phyloP scores from a whole-genome alignment of 1,140 invertebrate genomes.

The Drosophila lini region DNA sequence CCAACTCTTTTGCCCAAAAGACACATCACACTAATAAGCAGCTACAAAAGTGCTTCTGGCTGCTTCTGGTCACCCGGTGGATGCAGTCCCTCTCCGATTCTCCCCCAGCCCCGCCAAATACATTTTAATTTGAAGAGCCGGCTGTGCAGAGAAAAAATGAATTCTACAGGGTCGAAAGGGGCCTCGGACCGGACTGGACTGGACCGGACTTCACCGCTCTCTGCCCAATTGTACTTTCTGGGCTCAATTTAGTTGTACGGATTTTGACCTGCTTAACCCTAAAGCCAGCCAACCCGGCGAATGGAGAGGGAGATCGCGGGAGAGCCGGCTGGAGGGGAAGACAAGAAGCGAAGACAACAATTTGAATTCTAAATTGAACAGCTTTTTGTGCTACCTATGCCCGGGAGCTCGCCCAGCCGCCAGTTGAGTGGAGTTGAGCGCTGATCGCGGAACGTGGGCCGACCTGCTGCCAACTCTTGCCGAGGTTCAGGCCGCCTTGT shows the following conservation, averaged over 20 bases:
- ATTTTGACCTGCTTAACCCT: conserved; percentile 83
- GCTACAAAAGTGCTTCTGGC: conserved; percentile 81
- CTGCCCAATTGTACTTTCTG: conserved; percentile 73
- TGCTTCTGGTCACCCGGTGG: conserved; percentile 75
- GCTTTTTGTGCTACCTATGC: conserved; percentile 83
- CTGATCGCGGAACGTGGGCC: conserved; percentile 72
- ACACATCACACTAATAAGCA: conserved; percentile 77
- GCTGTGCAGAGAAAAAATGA: conserved; percentile 50
- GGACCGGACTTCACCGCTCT: neutral
- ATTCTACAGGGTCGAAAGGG: conserved; percentile 49
- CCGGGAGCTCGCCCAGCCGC: conserved; percentile 68
- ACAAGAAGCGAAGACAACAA: conserved; percentile 78
- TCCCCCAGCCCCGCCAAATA: conserved; percentile 44
- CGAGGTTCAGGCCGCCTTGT: conserved; percentile 36
- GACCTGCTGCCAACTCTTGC: conserved; percentile 75
- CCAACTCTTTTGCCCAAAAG: conserved; percentile 39
- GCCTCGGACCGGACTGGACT: neutral
- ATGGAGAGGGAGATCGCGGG: conserved; percentile 5
- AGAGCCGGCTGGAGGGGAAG: conserved; percentile 25
- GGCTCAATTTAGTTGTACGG: conserved; percentile 83
- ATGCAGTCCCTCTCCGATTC: conserved; percentile 7
- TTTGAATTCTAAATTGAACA: conserved; percentile 84
- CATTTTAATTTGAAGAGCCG: conserved; percentile 74
- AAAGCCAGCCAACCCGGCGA: conserved; percentile 44
- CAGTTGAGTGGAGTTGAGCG: conserved; percentile 42